Conservation (phyloP, 2,888 invertebrate species). For the Lepidocyrtinus sp. region DNA sequence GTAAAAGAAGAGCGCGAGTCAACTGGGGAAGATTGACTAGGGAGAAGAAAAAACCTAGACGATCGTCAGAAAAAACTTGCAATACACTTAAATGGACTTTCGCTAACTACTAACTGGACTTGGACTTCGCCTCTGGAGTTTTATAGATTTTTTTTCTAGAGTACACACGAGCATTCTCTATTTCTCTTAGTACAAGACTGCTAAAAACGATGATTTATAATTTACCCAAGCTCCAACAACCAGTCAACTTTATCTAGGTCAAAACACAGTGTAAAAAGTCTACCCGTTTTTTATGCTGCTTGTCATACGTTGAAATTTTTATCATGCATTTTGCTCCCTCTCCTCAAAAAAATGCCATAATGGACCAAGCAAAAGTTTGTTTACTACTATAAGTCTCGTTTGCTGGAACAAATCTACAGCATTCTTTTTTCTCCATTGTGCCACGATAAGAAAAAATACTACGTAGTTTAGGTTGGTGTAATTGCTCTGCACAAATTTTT, state of each 20-base stretch:
- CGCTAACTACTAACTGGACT: slow-evolving; percentile 14
- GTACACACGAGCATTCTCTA: background rate
- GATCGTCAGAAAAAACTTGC: slow-evolving; percentile 8
- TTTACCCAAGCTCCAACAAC: slow-evolving; percentile 16
- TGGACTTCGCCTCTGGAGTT: slow-evolving; percentile 14
- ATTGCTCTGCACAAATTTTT: slow-evolving; percentile 41
- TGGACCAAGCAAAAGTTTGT: slow-evolving; percentile 1
- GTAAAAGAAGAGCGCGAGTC: slow-evolving; percentile 5
- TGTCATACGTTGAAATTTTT: slow-evolving; percentile 13
- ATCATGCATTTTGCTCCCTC: slow-evolving; percentile 13
- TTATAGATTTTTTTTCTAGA: slow-evolving; percentile 15
- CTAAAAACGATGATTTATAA: slow-evolving; percentile 20
- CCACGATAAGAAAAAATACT: slow-evolving; percentile 26
- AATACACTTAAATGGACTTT: slow-evolving; percentile 20
- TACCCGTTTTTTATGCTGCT: slow-evolving; percentile 4
- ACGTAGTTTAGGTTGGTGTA: background rate
- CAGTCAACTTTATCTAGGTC: slow-evolving; percentile 21
- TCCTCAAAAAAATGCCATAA: background rate
- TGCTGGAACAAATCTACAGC: background rate
- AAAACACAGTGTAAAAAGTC: slow-evolving; percentile 14
- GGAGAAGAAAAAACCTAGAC: background rate
- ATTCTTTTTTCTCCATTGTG: slow-evolving; percentile 4
- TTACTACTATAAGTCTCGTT: background rate
- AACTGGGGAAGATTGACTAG: slow-evolving; percentile 10
- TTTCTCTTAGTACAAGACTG: slow-evolving; percentile 13